phyloP scores from a whole-genome alignment of 2,797 vertebrate genomes.

The Macropus fuliginosus region DNA sequence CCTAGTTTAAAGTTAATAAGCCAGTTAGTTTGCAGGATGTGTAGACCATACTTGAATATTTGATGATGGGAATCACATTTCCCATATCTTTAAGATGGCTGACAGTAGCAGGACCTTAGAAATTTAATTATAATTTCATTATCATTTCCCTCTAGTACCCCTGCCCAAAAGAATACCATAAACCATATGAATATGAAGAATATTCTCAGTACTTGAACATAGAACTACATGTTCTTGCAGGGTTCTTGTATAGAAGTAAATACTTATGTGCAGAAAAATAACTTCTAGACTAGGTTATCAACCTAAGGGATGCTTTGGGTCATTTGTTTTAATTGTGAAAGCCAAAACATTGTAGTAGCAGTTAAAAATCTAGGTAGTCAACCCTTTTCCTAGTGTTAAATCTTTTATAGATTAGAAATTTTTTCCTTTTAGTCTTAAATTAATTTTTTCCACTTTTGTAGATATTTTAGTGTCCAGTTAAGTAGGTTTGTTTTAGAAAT shows the following conservation, averaged over 20 bases:
- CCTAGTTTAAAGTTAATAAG: conserved; percentile 71
- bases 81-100: conserved; percentile 61
- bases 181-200: conserved; percentile 43
- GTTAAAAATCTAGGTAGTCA: conserved; percentile 60
- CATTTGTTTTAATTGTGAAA: conserved; percentile 68
- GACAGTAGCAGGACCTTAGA: conserved; percentile 56
- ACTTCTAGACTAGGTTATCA: conserved; percentile 64
- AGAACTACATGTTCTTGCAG: conserved; percentile 68
- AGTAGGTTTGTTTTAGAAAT: conserved; percentile 74
- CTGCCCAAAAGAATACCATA: conserved; percentile 51
- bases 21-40: conserved; percentile 61
- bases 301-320: conserved; percentile 51
- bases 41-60: conserved; percentile 55
- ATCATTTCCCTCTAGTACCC: conserved; percentile 33
- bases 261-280: conserved; percentile 61
- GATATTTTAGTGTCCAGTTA: conserved; percentile 66
- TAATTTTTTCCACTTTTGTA: conserved; percentile 51
- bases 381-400: conserved; percentile 66
- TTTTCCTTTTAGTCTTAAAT: conserved; percentile 58
- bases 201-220: conserved; percentile 65
- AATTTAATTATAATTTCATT: conserved; percentile 52
- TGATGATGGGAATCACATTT: conserved; percentile 56
- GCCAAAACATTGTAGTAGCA: conserved; percentile 61
- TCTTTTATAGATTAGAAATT: conserved; percentile 52
- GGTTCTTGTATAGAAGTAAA: conserved; percentile 54